A percentile compares a stretch with the other conserved stretches of the same genome.
These are phyloP conservation scores for Mustela nigripes DNA, from an alignment of 2,113 vertebrate genomes.

Conservation along the genomic window DNA sequence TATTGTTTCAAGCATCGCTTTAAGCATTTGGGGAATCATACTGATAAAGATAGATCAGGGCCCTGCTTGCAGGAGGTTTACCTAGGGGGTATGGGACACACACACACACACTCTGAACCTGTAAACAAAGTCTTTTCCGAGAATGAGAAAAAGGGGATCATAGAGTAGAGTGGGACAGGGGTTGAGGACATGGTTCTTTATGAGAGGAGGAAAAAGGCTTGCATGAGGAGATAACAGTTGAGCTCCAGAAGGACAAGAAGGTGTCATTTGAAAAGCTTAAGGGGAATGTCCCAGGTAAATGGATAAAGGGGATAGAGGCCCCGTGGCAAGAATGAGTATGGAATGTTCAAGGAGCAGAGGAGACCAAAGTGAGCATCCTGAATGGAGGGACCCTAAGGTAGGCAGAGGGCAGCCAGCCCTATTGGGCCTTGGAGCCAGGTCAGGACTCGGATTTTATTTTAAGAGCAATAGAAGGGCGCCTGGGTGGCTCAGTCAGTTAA, in stretches of 20 bases:
- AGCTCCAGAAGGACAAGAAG: neutral
- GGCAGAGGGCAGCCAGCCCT: neutral
- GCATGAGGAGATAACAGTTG: neutral
- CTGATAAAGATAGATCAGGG: neutral
- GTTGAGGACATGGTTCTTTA: neutral
- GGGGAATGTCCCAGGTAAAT: neutral
- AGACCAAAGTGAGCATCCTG: neutral
- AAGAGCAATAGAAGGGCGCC: neutral
- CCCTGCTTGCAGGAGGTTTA: neutral
- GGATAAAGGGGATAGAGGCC: neutral
- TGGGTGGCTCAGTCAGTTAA: neutral
- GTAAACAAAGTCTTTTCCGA: neutral
- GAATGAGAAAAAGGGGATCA: too few relatives aligned
- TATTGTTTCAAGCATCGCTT: neutral
- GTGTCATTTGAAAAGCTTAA: neutral
- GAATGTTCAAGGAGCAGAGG: neutral
- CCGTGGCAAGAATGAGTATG: neutral
- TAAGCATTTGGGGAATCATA: neutral
- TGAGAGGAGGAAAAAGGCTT: neutral
- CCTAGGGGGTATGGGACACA: neutral
- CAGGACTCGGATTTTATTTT: neutral
- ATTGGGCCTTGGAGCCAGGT: neutral
- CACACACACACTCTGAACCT: neutral
- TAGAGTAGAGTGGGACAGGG: fast-evolving
- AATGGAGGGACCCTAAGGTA: neutral